A percentile compares a stretch with the other conserved stretches of the same genome.
phyloP scores from a whole-genome alignment of 1,140 invertebrate genomes.

The Maniola jurtina region DNA sequence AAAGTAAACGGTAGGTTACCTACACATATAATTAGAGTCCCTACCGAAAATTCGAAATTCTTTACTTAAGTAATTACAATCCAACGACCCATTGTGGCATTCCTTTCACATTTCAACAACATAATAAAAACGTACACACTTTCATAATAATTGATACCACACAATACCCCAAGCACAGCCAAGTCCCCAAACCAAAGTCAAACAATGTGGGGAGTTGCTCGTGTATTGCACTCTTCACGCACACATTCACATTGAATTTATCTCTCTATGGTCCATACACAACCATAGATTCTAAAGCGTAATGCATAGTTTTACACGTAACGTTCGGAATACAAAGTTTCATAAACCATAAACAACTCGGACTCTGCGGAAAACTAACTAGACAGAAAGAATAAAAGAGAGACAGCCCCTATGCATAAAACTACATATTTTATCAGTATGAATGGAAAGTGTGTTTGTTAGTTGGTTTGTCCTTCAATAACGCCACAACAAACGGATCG shows the following conservation, averaged over 20 bases:
- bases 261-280: conserved; percentile 21
- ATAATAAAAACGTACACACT: conserved; percentile 23
- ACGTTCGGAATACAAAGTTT: conserved; percentile 60
- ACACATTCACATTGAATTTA: conserved; percentile 38
- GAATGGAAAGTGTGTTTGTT: no score
- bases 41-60: conserved; percentile 1
- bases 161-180: conserved; percentile 31
- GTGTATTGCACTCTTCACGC: conserved; percentile 48
- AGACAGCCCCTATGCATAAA: not conserved
- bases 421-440: no score
- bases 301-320: conserved; percentile 46
- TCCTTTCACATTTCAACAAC: conserved; percentile 19
- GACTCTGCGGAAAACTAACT: not conserved
- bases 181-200: not conserved
- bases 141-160: conserved; percentile 34
- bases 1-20: no score
- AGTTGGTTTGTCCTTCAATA: no score
- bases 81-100: conserved; percentile 8
- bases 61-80: conserved; percentile 30
- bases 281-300: conserved; percentile 29
- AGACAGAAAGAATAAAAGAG: not conserved
- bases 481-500: no score
- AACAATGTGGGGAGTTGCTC: conserved; percentile 43
- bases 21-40: not conserved
- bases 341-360: conserved; percentile 29